Evolutionary conservation across 2,888 invertebrate species (phyloP), one percentile per base, ranked within the genome.

Genomic region (Hirudinaria manillensis): DNA sequence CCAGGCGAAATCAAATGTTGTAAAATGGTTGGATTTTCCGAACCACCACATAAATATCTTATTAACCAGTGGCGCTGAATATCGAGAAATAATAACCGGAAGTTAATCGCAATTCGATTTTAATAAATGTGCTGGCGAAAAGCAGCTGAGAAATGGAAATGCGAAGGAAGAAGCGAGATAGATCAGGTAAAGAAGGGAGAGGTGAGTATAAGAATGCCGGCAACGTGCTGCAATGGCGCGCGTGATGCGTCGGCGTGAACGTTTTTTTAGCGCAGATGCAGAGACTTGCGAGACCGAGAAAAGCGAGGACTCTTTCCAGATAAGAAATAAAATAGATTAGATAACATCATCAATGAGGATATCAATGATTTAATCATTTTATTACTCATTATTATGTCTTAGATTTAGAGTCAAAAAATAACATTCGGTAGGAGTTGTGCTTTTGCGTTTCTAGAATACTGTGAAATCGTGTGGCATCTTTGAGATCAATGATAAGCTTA

Each of bases 91-190:
- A 61, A 61, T 24, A 56, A 21, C 6, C 3, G 13, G 3, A 56
- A 56, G 13, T 4, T 45, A 45, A 45, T 45, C 45, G 16, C 13
- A 45, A 16, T 1, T 45, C 45, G 45, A 45, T 45, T 45, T 45
- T 45, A 45, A 6, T 29, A 61, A 27, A 29, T 61, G 61, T 16
- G 61, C 61, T 61, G 61, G 10, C n/a, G 61, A 61, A 7, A 27
- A 27, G 61, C 61, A 61, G 10, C 61, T 27, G 61, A 61, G 24
- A 61, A 29, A 61, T 24, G 61, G 61, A 61, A 61, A 61, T 27
- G 61, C 24, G n/a, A 61, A 6, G 29, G 61, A 61, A 61, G 61
- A 29, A 61, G 61, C 7, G 45, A 45, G 45, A 45, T 45, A 2
- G 13, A 45, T 45, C 45, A 6, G 56, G 61, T 27, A 61, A 61